Conservation (phyloP, 2,113 vertebrate genomes). For the Clarias magur region DNA sequence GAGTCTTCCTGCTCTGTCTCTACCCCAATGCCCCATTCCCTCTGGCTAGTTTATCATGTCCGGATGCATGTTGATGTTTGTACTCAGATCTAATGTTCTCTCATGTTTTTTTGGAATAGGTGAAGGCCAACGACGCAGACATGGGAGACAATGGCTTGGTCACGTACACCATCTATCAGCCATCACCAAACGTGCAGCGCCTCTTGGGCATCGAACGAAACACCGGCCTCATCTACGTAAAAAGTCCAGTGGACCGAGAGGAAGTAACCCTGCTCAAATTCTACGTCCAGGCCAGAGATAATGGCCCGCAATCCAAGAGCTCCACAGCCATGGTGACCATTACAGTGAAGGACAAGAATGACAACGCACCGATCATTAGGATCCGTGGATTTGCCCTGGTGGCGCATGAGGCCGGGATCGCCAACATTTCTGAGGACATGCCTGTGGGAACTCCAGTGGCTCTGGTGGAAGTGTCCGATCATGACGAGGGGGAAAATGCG, state of each 20-base stretch:
- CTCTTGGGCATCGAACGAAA: constrained; percentile 87
- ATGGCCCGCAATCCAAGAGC: constrained; percentile 85
- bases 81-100: neutral
- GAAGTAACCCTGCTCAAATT: constrained; percentile 88
- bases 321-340: constrained; percentile 87
- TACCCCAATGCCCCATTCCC: neutral
- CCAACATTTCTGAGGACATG: constrained; percentile 96
- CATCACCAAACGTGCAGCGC: constrained; percentile 81
- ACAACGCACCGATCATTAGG: constrained; percentile 89
- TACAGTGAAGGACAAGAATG: constrained; percentile 89
- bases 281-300: constrained; percentile 88
- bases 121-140: constrained; percentile 91
- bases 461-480: constrained; percentile 92
- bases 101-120: constrained; percentile 68
- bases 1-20: neutral
- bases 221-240: constrained; percentile 90
- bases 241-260: constrained; percentile 89
- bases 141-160: constrained; percentile 88
- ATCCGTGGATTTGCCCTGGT: constrained; percentile 93
- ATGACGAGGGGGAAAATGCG: constrained; percentile 92
- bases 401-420: constrained; percentile 88
- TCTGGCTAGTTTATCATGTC: neutral
- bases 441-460: constrained; percentile 90
- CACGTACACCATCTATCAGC: constrained; percentile 90
- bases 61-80: neutral